phyloP scores from a whole-genome alignment of 2,797 vertebrate genomes.

The Protosalanx chinensis region DNA sequence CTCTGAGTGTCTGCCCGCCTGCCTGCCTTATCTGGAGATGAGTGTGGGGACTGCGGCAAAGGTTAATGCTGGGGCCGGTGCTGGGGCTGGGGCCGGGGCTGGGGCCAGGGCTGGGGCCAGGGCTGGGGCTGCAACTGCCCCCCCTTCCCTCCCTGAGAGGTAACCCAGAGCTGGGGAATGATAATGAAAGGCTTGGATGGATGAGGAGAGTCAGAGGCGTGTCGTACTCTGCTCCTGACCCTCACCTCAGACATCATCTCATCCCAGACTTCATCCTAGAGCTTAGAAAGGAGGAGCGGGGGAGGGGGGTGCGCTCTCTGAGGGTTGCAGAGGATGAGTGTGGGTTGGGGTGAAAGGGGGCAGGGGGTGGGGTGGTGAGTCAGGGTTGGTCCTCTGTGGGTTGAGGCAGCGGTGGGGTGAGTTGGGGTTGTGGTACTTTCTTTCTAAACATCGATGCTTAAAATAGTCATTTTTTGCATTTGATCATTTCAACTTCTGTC shows the following conservation, averaged over 20 bases:
- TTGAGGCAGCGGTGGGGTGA: constrained; percentile 39
- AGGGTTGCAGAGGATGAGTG: background rate
- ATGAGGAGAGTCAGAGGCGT: constrained; percentile 69
- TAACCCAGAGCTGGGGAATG: constrained; percentile 40
- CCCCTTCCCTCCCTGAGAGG: too few relatives aligned
- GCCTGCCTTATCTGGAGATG: background rate
- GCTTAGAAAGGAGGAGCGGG: constrained; percentile 27
- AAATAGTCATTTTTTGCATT: constrained; percentile 52
- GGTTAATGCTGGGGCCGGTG: background rate
- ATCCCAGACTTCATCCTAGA: constrained; percentile 42
- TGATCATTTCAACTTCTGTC: constrained; percentile 27
- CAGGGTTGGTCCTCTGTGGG: background rate
- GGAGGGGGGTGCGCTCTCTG: background rate
- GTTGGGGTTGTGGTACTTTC: constrained; percentile 48
- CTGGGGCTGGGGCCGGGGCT: background rate
- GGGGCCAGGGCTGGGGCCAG: background rate
- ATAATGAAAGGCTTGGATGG: constrained; percentile 69
- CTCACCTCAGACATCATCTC: constrained; percentile 59
- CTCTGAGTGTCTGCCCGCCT: constrained; percentile 36
- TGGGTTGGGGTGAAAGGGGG: constrained; percentile 25
- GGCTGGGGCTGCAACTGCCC: constrained; percentile 41
- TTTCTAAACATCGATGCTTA: constrained; percentile 56
- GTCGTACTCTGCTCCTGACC: constrained; percentile 56
- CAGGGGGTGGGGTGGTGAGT: constrained; percentile 5
- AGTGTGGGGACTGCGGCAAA: background rate